phyloP scores from a whole-genome alignment of 2,888 invertebrate genomes.

The Pristionchus entomophagus region DNA sequence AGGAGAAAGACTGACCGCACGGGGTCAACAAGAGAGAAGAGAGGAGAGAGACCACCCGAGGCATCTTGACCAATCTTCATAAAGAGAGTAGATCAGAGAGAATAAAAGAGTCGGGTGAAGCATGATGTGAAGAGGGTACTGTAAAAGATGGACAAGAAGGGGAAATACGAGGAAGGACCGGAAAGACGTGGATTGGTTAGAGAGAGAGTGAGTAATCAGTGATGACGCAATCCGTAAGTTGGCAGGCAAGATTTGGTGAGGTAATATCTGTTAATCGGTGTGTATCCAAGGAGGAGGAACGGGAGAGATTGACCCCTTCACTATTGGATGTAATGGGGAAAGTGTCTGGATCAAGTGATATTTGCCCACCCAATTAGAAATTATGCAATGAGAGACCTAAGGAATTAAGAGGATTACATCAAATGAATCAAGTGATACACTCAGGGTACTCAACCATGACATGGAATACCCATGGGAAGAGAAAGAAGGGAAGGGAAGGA shows the following conservation, averaged over 20 bases:
- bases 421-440: slow-evolving; percentile 27
- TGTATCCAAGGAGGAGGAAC: no score
- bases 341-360: background rate
- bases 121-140: background rate
- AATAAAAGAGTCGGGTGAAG: background rate
- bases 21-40: slow-evolving; percentile 26
- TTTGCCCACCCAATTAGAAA: slow-evolving; percentile 37
- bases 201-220: slow-evolving; percentile 28
- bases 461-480: slow-evolving; percentile 31
- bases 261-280: slow-evolving; percentile 34
- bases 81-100: slow-evolving; percentile 14
- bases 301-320: background rate
- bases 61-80: slow-evolving; percentile 16
- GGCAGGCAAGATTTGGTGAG: slow-evolving; percentile 28
- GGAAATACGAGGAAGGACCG: background rate
- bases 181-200: background rate
- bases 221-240: slow-evolving; percentile 14
- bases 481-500: no score
- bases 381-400: slow-evolving; percentile 33
- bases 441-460: slow-evolving; percentile 13
- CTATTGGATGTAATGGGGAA: background rate
- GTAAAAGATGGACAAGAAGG: background rate
- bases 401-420: slow-evolving; percentile 32
- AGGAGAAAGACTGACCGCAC: slow-evolving; percentile 35
- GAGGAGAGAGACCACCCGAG: no score